phyloP scores from a whole-genome alignment of 1,140 invertebrate genomes.

The Achatina immaculata region DNA sequence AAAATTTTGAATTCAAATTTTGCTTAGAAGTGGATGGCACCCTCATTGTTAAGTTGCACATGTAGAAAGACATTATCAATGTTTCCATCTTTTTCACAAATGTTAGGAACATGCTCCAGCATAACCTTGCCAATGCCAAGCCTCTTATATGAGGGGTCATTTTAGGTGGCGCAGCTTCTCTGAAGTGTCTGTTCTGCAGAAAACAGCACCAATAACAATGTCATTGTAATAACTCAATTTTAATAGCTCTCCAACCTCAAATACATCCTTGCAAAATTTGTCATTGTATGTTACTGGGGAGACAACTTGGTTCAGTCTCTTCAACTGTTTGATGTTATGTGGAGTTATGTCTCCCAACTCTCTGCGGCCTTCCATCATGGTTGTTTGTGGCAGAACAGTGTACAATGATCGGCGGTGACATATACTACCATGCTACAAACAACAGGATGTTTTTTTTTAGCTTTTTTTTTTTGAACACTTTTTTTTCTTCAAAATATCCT shows the following conservation, averaged over 20 bases:
- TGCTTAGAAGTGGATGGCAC: slow-evolving; percentile 98
- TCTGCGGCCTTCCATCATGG: slow-evolving; percentile 79
- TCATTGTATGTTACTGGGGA: slow-evolving; percentile 99
- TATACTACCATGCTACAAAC: too few relatives aligned
- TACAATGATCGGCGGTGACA: too few relatives aligned
- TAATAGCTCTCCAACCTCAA: slow-evolving; percentile 93
- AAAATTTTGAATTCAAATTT: slow-evolving; percentile 99
- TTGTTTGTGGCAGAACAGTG: too few relatives aligned
- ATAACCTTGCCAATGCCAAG: slow-evolving; percentile 95
- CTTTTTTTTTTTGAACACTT: too few relatives aligned
- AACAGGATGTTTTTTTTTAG: too few relatives aligned
- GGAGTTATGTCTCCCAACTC: slow-evolving; percentile 98
- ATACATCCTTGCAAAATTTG: slow-evolving; percentile 99
- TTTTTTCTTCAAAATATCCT: too few relatives aligned
- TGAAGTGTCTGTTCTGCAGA: slow-evolving; percentile 94
- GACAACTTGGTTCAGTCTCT: slow-evolving; percentile 96
- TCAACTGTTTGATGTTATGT: slow-evolving; percentile 97
- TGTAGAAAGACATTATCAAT: slow-evolving; percentile 98
- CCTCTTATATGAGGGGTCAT: slow-evolving; percentile 98
- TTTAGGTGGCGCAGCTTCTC: slow-evolving; percentile 93
- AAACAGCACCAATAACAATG: slow-evolving; percentile 98
- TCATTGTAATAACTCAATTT: slow-evolving; percentile 99
- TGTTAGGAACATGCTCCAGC: slow-evolving; percentile 97
- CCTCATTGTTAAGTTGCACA: slow-evolving; percentile 98
- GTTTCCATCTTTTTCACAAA: slow-evolving; percentile 94